A percentile compares a stretch with the other conserved stretches of the same genome.
These are phyloP conservation scores for Hesperia comma DNA, from an alignment of 2,888 invertebrate genomes.

Conservation along the genomic window DNA sequence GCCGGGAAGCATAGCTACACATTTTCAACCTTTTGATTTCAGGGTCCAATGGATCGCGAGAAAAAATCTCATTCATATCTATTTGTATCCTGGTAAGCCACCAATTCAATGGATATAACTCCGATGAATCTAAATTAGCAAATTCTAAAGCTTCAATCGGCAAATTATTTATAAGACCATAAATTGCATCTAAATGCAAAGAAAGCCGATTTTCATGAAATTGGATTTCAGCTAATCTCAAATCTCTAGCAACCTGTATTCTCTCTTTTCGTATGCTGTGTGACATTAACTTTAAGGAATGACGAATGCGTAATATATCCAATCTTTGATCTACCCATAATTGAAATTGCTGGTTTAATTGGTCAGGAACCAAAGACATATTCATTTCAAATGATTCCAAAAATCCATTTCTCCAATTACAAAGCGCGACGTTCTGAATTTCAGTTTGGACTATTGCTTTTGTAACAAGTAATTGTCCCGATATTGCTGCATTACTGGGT, in stretches of 20 bases:
- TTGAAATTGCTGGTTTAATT: constrained; percentile 58
- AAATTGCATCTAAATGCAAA: constrained; percentile 64
- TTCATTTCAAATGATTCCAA: constrained; percentile 66
- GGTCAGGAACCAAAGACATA: constrained; percentile 56
- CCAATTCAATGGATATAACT: constrained; percentile 60
- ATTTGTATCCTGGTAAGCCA: constrained; percentile 57
- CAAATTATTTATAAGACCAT: constrained; percentile 54
- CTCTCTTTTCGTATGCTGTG: constrained; percentile 66
- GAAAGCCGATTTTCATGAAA: constrained; percentile 61
- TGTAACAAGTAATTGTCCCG: constrained; percentile 19
- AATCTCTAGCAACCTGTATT: constrained; percentile 56
- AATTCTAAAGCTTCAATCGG: constrained; percentile 57
- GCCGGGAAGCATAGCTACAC: constrained; percentile 62
- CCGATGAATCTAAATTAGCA: constrained; percentile 53
- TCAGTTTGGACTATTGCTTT: constrained; percentile 64
- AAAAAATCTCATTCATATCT: constrained; percentile 52
- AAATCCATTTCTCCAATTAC: constrained; percentile 70
- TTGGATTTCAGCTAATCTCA: constrained; percentile 59
- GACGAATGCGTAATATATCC: constrained; percentile 59
- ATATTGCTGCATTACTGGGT: constrained; percentile 28
- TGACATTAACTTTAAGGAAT: constrained; percentile 64
- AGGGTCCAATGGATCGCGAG: constrained; percentile 49
- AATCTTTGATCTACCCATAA: constrained; percentile 65
- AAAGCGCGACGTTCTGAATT: constrained; percentile 59
- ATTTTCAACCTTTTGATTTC: constrained; percentile 64